Conservation (phyloP, 2,113 vertebrate species). For the Megalops atlanticus region DNA sequence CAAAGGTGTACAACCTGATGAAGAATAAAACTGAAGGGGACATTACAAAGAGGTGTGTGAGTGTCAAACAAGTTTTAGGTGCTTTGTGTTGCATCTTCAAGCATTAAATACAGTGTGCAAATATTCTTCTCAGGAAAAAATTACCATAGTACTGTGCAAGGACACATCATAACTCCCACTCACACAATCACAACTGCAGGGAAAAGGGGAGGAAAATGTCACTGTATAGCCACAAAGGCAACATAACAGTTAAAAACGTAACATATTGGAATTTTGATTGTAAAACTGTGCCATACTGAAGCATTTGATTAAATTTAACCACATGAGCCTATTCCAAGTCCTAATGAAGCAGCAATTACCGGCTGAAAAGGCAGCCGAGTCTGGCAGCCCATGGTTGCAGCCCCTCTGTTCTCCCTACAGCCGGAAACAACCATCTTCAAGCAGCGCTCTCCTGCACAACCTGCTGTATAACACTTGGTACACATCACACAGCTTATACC, state of each 20-base stretch:
- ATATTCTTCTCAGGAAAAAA: background rate
- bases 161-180: background rate
- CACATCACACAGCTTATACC: no score
- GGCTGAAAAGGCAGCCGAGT: constrained; percentile 74
- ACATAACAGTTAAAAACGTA: constrained; percentile 55
- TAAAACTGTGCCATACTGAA: constrained; percentile 73
- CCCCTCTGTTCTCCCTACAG: constrained; percentile 65
- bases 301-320: constrained; percentile 84
- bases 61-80: no score
- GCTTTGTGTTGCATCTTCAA: background rate
- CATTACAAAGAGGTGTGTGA: background rate
- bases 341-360: constrained; percentile 84
- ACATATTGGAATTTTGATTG: constrained; percentile 66
- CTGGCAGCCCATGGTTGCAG: constrained; percentile 71
- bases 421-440: constrained; percentile 40
- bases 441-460: background rate
- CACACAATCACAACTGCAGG: no score
- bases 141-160: background rate
- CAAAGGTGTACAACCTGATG: background rate
- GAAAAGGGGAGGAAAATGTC: background rate
- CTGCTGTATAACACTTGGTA: no score
- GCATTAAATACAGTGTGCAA: background rate
- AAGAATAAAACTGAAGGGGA: background rate
- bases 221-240: constrained; percentile 8
- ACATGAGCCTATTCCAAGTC: constrained; percentile 78